Percentiles rank a stretch among this genome's conserved stretches.
phyloP scores from a whole-genome alignment of 2,797 vertebrate genomes.

The Rhincodon typus region DNA sequence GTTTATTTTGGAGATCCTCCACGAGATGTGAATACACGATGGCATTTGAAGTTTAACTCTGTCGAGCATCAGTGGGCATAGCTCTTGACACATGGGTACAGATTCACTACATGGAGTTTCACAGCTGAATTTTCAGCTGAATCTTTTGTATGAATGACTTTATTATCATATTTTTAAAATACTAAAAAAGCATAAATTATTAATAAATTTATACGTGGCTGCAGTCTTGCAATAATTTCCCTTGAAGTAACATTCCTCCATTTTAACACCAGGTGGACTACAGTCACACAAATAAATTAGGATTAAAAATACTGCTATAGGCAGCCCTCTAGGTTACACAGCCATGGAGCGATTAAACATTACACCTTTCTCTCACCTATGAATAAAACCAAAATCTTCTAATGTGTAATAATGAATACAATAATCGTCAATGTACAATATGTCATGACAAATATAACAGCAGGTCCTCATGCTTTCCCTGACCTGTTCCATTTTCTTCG shows the following conservation, averaged over 20 bases:
- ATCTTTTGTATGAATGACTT: neutral
- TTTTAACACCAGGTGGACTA: too few species aligned
- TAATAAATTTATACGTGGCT: neutral
- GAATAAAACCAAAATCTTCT: neutral
- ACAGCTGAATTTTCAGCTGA: neutral
- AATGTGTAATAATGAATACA: neutral
- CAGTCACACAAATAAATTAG: neutral
- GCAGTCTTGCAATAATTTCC: neutral
- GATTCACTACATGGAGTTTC: neutral
- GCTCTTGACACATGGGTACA: neutral
- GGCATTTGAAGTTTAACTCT: neutral
- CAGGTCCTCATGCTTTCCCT: neutral
- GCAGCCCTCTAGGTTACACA: neutral
- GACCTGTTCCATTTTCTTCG: neutral
- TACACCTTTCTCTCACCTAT: neutral
- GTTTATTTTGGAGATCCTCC: neutral
- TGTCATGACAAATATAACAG: neutral
- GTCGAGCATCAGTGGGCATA: neutral
- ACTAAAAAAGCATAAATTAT: neutral
- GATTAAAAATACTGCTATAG: neutral
- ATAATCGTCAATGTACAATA: neutral
- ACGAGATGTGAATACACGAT: neutral
- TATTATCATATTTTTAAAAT: neutral
- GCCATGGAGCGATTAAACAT: neutral
- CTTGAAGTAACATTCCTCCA: neutral